phyloP scores from a whole-genome alignment of 2,797 vertebrate genomes.

The Brachymystax lenok region DNA sequence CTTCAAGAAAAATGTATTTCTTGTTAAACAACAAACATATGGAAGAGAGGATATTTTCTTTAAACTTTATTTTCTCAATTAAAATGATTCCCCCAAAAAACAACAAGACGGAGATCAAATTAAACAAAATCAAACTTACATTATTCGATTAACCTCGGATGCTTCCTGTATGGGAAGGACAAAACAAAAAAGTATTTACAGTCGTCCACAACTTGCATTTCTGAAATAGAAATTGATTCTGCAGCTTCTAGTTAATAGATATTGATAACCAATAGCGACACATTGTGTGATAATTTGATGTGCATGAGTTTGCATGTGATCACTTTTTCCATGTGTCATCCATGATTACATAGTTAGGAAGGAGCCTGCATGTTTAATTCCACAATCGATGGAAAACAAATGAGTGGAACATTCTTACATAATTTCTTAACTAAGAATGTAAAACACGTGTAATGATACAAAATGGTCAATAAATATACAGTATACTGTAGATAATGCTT shows the following conservation, averaged over 20 bases:
- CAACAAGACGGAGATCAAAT: background rate
- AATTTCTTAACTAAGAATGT: constrained; percentile 43
- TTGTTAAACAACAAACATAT: background rate
- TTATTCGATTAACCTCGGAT: constrained; percentile 58
- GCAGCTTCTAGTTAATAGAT: background rate
- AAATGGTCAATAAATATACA: constrained; percentile 9
- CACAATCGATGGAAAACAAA: constrained; percentile 55
- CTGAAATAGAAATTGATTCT: constrained; percentile 10
- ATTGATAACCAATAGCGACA: constrained; percentile 18
- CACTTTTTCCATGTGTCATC: constrained; percentile 23
- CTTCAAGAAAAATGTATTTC: background rate
- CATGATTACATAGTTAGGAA: background rate
- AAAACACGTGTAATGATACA: background rate
- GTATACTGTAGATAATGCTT: constrained; percentile 11
- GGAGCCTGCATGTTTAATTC: constrained; percentile 10
- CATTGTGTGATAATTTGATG: constrained; percentile 34
- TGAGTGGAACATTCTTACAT: constrained; percentile 55
- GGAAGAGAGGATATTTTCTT: background rate
- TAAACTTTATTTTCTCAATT: background rate
- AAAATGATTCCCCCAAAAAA: background rate
- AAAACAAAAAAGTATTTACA: constrained; percentile 18
- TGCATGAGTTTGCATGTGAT: constrained; percentile 23
- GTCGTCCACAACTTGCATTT: constrained; percentile 8
- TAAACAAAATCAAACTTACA: constrained; percentile 63
- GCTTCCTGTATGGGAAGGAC: constrained; percentile 62